Evolutionary conservation across 2,797 vertebrate genomes (phyloP), one percentile per base, ranked within the genome.

Genomic region (Periparus ater): DNA sequence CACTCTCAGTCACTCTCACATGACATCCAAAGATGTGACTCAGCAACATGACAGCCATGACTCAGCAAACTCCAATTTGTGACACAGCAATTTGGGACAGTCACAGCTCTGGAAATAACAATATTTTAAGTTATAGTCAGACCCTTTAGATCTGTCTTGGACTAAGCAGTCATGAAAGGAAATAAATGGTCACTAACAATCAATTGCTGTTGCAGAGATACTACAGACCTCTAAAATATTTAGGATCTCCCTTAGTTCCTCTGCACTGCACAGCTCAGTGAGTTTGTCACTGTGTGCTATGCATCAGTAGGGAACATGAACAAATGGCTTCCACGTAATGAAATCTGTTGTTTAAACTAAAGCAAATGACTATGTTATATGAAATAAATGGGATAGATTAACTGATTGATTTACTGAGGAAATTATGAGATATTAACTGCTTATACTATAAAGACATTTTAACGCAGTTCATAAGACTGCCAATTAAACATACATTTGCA

Each of bases 401-500:
- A 34, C 42, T 60, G 82, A 80, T 23, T 67, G 88, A 94, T 92
- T 91, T 72, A 36, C 48, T 77, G 82, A 73, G 84, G 63, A 88
- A 89, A 73, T 13, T 1, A 27, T 71, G 81, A 89, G 57, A 54
- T 68, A 95, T 89, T 91, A 94, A 82, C 73, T 81, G 40, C 75
- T 84, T 78, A 85, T 48, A 42, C 26, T 68, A 67, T 57, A 54
- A 91, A 88, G 86, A 80, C n/a, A 81, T 72, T 88, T 95, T 89
- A 93, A 91, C 12, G 65, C 2, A 13, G 47, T 68, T 61, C 7
- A 48, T 95, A 92, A 83, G 78, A 63, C 6, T 79, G 34, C 47
- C 71, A 62, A 93, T 94, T 93, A 89, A 93, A 95, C 95, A 89
- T 20, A 79, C 34, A 70, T 87, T 91, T 94, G 55, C 42, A 85